phyloP scores from a whole-genome alignment of 2,888 invertebrate genomes.

The Schizotus pectinicornis region DNA sequence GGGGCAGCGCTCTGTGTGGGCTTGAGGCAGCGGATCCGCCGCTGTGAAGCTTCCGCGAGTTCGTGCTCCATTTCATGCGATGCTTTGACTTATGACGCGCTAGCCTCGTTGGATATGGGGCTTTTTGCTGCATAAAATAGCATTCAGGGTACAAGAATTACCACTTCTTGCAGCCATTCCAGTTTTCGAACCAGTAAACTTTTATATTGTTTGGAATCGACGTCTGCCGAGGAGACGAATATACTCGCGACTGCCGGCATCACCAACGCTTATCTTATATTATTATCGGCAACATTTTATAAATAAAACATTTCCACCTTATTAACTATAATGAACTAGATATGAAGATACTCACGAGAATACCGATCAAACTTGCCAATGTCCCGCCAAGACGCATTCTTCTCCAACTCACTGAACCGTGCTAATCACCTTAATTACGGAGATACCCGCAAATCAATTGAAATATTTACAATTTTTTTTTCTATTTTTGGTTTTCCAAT shows the following conservation, averaged over 20 bases:
- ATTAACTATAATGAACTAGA: conserved; percentile 26
- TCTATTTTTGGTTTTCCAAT: no score
- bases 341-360: background rate
- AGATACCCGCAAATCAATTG: no score
- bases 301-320: conserved; percentile 34
- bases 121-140: conserved; percentile 48
- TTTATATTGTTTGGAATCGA: conserved; percentile 41
- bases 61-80: conserved; percentile 9
- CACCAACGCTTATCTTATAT: conserved; percentile 20
- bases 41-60: background rate
- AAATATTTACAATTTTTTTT: no score
- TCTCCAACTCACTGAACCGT: no score
- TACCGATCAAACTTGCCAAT: no score
- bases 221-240: conserved; percentile 17
- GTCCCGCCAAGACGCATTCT: no score
- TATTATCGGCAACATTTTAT: conserved; percentile 31
- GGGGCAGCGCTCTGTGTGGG: no score
- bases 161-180: conserved; percentile 50
- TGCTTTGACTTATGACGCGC: conserved; percentile 48
- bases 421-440: no score
- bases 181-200: conserved; percentile 48
- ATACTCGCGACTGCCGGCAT: conserved; percentile 17
- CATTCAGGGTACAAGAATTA: conserved; percentile 48
- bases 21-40: no score
- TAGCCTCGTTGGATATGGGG: conserved; percentile 46